Percentiles rank a stretch among this genome's conserved stretches.
Conservation (phyloP, 2,888 invertebrate genomes). For the Cylloceria caligata region DNA sequence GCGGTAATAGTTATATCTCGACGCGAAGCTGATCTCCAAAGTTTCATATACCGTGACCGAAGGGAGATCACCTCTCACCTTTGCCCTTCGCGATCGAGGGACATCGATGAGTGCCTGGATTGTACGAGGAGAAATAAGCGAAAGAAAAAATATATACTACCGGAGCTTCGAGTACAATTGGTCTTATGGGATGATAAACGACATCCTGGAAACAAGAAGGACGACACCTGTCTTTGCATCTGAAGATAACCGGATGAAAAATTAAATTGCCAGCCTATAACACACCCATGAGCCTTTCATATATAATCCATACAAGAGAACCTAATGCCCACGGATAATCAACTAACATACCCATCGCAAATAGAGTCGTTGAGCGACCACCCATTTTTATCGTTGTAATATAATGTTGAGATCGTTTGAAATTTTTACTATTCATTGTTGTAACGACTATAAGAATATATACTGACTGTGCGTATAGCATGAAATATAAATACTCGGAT, state of each 20-base stretch:
- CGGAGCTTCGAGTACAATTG: slow-evolving; percentile 15
- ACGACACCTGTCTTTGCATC: slow-evolving; percentile 32
- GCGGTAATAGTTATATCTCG: slow-evolving; percentile 22
- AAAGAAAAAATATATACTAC: slow-evolving; percentile 36
- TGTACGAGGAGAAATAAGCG: slow-evolving; percentile 26
- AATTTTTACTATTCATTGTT: not conserved
- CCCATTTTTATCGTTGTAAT: slow-evolving; percentile 9
- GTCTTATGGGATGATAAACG: slow-evolving; percentile 35
- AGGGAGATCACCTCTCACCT: not conserved
- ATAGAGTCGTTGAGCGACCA: slow-evolving; percentile 6
- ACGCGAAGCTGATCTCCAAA: not conserved
- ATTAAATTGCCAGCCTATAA: slow-evolving; percentile 10
- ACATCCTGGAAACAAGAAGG: slow-evolving; percentile 40
- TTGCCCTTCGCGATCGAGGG: slow-evolving; percentile 40
- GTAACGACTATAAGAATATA: slow-evolving; percentile 9
- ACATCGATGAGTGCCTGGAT: slow-evolving; percentile 54
- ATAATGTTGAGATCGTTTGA: slow-evolving; percentile 7
- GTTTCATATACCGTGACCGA: slow-evolving; percentile 14
- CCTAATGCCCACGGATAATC: not conserved
- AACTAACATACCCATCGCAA: not conserved
- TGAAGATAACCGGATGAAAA: slow-evolving; percentile 7
- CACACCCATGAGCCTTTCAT: slow-evolving; percentile 12
- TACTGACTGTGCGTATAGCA: not conserved
- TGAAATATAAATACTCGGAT: not conserved
- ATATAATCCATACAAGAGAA: slow-evolving; percentile 18